Conservation (phyloP, 1,140 invertebrate species). For the Apocrypta bakeri region DNA sequence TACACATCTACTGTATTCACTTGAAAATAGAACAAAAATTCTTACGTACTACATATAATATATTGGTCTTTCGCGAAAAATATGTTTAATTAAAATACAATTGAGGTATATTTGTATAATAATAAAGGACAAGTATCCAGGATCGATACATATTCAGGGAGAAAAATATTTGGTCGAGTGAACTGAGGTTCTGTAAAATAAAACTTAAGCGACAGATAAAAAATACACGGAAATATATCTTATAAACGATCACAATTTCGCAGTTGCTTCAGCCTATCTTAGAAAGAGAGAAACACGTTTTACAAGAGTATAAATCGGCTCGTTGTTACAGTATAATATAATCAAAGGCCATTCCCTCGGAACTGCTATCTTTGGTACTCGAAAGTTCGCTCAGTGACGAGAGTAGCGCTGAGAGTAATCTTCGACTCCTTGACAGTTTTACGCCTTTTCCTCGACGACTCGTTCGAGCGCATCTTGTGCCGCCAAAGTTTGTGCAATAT, state of each 20-base stretch:
- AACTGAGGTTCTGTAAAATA: neutral
- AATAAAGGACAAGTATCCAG: neutral
- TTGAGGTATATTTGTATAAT: slow-evolving; percentile 12
- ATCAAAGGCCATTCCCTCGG: neutral
- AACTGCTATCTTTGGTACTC: slow-evolving; percentile 62
- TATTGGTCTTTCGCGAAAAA: neutral
- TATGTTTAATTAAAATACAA: slow-evolving; percentile 18
- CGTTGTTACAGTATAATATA: neutral
- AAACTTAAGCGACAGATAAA: neutral
- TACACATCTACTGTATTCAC: neutral
- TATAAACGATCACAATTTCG: neutral
- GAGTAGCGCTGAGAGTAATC: slow-evolving; percentile 59
- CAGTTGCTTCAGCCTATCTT: neutral
- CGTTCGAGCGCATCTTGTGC: slow-evolving; percentile 56
- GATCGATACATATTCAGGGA: neutral
- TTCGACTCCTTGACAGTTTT: neutral
- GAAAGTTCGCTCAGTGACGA: slow-evolving; percentile 57
- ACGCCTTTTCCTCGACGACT: neutral
- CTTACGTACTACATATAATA: neutral
- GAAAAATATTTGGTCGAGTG: neutral
- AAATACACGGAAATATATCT: neutral
- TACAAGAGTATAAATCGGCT: neutral
- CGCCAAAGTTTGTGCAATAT: slow-evolving; percentile 72
- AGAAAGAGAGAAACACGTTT: neutral
- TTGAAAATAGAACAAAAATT: slow-evolving; percentile 26